These are phyloP conservation scores for Otus scops DNA, from an alignment of 2,797 vertebrate genomes.

Conservation along the genomic window DNA sequence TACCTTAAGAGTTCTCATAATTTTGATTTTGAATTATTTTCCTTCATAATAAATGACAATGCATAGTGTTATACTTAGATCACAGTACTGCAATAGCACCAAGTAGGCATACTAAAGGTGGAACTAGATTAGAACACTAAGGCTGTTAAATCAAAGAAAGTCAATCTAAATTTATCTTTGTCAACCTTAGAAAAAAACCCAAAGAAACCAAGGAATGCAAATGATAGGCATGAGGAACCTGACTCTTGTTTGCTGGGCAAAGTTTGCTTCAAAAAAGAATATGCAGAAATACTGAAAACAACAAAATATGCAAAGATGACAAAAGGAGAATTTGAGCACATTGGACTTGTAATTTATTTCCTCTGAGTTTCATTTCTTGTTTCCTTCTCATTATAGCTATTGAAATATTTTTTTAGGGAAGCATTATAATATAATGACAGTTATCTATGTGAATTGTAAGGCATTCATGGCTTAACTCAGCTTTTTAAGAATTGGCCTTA, in stretches of 20 bases:
- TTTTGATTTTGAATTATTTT: neutral
- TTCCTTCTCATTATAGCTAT: constrained; percentile 6
- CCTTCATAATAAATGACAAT: neutral
- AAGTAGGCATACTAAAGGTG: neutral
- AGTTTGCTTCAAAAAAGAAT: neutral
- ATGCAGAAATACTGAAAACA: neutral
- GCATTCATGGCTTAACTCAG: neutral
- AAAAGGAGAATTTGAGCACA: neutral
- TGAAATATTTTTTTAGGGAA: constrained; percentile 18
- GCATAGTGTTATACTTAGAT: neutral
- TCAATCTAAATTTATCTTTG: neutral
- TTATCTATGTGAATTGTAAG: neutral
- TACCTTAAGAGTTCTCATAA: neutral
- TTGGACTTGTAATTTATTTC: neutral
- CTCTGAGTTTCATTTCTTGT: neutral
- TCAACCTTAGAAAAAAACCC: neutral
- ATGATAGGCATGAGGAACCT: neutral
- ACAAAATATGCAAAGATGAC: neutral
- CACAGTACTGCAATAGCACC: neutral
- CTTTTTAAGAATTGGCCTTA: neutral
- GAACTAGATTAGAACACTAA: neutral
- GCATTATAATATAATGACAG: neutral
- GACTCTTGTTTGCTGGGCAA: neutral
- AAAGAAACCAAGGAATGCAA: neutral
- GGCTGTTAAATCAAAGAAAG: neutral